Evolutionary conservation across 2,888 invertebrate species (phyloP).

Genomic region (Sphecodes monilicornis): DNA sequence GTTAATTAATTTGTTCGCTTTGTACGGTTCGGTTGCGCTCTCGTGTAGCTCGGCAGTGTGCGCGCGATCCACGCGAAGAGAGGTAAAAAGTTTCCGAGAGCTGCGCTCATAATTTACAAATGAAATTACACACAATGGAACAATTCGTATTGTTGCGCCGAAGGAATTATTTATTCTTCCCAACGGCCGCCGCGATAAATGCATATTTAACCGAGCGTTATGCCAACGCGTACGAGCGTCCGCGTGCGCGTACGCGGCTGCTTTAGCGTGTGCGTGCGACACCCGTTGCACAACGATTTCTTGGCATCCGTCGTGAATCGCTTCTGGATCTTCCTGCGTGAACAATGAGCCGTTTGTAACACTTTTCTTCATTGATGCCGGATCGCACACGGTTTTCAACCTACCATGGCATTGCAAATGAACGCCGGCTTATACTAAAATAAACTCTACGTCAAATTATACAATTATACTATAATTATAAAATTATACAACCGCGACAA

Average conservation of each 20-base stretch:
- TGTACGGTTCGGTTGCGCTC: not conserved
- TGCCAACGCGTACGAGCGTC: constrained; percentile 8
- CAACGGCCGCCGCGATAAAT: constrained; percentile 37
- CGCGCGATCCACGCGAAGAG: not conserved
- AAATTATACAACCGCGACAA: not conserved
- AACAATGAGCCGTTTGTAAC: constrained; percentile 48
- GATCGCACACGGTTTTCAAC: constrained; percentile 2
- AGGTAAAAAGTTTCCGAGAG: constrained; percentile 30
- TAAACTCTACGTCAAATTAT: not conserved
- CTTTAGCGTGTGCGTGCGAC: constrained; percentile 32
- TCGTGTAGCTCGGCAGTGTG: not conserved
- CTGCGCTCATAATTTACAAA: constrained; percentile 41
- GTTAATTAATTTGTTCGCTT: constrained; percentile 51
- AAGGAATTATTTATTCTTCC: constrained; percentile 56
- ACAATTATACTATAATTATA: too few relatives aligned
- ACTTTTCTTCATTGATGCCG: constrained; percentile 43
- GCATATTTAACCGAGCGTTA: constrained; percentile 45
- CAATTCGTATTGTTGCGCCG: constrained; percentile 50
- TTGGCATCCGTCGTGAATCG: constrained; percentile 35
- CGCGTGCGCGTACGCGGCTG: not conserved
- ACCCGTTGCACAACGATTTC: constrained; percentile 40
- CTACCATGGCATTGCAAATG: not conserved
- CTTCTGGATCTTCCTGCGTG: constrained; percentile 33
- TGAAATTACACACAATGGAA: constrained; percentile 49
- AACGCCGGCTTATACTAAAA: not conserved